These are phyloP conservation scores for Nymphalis urticae DNA, from an alignment of 2,888 invertebrate genomes.

Conservation along the genomic window DNA sequence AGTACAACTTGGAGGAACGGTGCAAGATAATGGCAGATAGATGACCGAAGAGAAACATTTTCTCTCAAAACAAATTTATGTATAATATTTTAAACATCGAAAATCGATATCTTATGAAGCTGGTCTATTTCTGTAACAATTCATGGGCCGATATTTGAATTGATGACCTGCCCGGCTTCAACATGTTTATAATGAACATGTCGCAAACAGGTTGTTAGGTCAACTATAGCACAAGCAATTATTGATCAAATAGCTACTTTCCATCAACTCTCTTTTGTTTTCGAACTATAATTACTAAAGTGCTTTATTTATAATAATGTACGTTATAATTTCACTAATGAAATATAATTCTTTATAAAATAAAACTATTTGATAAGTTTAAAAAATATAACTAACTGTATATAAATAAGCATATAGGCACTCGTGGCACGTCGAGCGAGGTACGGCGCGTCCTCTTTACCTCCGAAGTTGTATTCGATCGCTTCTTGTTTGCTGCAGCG, in stretches of 20 bases:
- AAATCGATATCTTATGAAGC: neutral
- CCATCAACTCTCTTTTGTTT: conserved; percentile 14
- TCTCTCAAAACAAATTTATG: neutral
- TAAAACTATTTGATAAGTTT: no score
- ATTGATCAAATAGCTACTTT: conserved; percentile 23
- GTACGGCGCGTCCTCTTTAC: conserved; percentile 94
- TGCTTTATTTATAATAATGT: neutral
- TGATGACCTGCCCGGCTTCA: conserved; percentile 11
- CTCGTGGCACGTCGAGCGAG: conserved; percentile 97
- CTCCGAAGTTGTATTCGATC: conserved; percentile 98
- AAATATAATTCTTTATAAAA: no score
- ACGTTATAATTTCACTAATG: neutral
- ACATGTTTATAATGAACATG: conserved; percentile 31
- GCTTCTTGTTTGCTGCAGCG: conserved; percentile 97
- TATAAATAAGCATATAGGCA: conserved; percentile 99
- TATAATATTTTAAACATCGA: neutral
- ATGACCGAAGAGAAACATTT: conserved; percentile 3
- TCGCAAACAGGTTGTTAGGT: conserved; percentile 26
- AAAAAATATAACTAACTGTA: conserved; percentile 73
- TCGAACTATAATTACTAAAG: conserved; percentile 17
- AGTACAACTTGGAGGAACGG: neutral
- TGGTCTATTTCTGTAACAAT: conserved; percentile 9
- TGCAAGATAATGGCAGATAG: conserved; percentile 5
- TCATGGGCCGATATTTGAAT: conserved; percentile 1
- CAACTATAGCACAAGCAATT: conserved; percentile 33